A percentile compares a stretch with the other conserved stretches of the same genome.
phyloP scores from a whole-genome alignment of 2,797 vertebrate genomes.

The Acipenser oxyrinchus region DNA sequence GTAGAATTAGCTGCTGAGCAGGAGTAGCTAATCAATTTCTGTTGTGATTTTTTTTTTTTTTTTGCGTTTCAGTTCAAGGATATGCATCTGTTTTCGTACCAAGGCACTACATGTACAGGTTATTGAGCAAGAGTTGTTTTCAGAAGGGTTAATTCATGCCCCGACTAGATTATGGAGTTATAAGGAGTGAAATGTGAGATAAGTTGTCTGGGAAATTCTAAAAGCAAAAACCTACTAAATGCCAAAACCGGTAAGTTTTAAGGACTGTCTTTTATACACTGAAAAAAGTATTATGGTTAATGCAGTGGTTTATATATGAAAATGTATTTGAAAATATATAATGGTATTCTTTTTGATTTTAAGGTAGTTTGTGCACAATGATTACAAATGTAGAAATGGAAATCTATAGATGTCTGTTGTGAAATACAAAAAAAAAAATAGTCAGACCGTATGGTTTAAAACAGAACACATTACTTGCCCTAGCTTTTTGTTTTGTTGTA shows the following conservation, averaged over 20 bases:
- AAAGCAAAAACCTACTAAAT: constrained; percentile 39
- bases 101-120: background rate
- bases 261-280: background rate
- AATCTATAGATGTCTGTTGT: no score
- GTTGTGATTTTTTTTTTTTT: background rate
- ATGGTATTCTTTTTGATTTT: no score
- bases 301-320: background rate
- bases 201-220: constrained; percentile 1
- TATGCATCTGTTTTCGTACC: background rate
- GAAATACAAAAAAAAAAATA: no score
- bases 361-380: no score
- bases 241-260: constrained; percentile 68
- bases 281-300: background rate
- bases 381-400: no score
- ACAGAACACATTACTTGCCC: no score
- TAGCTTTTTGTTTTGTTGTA: no score
- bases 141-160: background rate
- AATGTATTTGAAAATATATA: background rate
- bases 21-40: constrained; percentile 58
- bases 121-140: background rate
- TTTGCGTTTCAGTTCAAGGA: background rate
- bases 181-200: background rate
- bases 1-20: constrained; percentile 49
- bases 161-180: background rate
- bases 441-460: no score